phyloP scores from a whole-genome alignment of 2,797 vertebrate genomes.

The Acomys russatus region DNA sequence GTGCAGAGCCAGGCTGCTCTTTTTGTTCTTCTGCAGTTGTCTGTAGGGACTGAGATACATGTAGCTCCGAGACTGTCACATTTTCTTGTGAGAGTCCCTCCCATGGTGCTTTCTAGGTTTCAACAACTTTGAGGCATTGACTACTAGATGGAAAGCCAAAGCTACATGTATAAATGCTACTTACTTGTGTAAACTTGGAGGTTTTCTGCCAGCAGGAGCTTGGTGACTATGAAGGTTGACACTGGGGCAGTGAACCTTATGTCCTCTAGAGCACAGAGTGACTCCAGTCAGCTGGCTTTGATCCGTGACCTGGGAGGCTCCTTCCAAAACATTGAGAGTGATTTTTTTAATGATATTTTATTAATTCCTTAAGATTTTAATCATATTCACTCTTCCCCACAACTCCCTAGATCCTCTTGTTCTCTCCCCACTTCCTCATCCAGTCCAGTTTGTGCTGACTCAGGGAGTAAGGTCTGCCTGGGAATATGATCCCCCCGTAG shows the following conservation, averaged over 20 bases:
- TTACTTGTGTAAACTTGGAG: not conserved
- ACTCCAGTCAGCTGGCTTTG: not conserved
- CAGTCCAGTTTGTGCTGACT: not conserved
- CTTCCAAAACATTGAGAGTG: not conserved
- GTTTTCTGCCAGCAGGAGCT: not conserved
- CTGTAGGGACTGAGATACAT: not conserved
- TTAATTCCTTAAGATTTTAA: not conserved
- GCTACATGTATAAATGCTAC: not conserved
- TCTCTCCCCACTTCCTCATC: not conserved
- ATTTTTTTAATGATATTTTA: not conserved
- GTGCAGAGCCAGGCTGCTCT: not conserved
- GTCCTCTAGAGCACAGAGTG: not conserved
- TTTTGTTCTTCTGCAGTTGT: not conserved
- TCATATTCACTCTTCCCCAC: not conserved
- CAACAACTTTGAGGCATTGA: not conserved
- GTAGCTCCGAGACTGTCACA: not conserved
- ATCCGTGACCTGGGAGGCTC: not conserved
- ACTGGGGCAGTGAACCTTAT: too few relatives aligned
- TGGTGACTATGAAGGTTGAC: not conserved
- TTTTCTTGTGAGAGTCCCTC: not conserved
- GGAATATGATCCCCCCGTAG: not conserved
- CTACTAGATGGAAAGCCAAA: not conserved
- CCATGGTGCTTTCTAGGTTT: not conserved
- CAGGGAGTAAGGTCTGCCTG: not conserved
- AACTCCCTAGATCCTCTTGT: not conserved